Conservation (phyloP, 2,888 invertebrate genomes). For the Megastigmus dorsalis region DNA sequence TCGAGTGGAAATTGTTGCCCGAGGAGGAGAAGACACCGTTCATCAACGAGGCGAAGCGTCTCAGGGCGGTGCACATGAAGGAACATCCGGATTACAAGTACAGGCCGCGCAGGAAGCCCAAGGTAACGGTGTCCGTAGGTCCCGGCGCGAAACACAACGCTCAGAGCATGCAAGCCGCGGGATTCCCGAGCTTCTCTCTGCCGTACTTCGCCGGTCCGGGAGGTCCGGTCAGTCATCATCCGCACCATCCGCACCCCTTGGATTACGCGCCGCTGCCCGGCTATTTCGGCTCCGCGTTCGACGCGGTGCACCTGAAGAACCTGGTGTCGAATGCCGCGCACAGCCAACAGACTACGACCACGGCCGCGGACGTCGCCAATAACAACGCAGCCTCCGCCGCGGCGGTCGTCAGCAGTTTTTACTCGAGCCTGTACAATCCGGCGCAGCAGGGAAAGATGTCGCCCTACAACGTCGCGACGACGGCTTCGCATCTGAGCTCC, state of each 20-base stretch:
- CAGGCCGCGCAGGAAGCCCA: conserved; percentile 89
- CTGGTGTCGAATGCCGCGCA: conserved; percentile 74
- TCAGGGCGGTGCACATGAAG: conserved; percentile 91
- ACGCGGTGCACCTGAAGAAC: conserved; percentile 78
- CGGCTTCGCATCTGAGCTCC: conserved; percentile 53
- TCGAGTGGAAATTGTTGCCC: conserved; percentile 93
- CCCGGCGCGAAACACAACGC: conserved; percentile 68
- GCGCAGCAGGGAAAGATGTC: conserved; percentile 76
- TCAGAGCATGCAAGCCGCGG: conserved; percentile 62
- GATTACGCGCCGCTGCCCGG: conserved; percentile 80
- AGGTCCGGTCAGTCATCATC: conserved; percentile 73
- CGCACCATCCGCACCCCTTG: conserved; percentile 79
- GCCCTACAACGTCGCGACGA: conserved; percentile 71
- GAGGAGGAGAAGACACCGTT: conserved; percentile 94
- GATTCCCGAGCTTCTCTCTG: conserved; percentile 80
- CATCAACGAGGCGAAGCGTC: conserved; percentile 94
- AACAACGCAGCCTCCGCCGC: conserved; percentile 74
- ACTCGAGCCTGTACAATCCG: conserved; percentile 80
- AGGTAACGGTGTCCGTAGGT: conserved; percentile 82
- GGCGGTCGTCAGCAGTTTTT: conserved; percentile 82
- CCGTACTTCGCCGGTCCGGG: conserved; percentile 78
- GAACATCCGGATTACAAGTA: conserved; percentile 95
- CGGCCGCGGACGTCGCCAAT: conserved; percentile 75
- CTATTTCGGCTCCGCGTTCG: conserved; percentile 86
- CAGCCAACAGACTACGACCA: conserved; percentile 73